Base-by-base conservation (phyloP, 2,888 invertebrate genomes). In the Drosophila yooni region DNA sequence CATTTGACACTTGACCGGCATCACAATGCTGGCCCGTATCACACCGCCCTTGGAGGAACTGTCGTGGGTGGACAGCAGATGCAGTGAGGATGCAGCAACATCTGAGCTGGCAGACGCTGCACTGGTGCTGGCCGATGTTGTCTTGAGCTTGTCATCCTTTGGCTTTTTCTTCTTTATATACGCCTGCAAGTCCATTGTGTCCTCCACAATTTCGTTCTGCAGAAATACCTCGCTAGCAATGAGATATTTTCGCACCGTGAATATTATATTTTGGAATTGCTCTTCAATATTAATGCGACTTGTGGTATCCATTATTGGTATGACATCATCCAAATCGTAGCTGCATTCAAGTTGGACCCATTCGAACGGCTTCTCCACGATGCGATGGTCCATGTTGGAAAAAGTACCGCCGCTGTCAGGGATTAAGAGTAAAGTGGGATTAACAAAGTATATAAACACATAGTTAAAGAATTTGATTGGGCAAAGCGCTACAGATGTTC, bases 311-410 rank as follows among this genome's bases (percentile, higher is more conserved):
- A 95, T 93, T 29, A 97, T 95, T 60, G 96, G 95, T 91, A 96
- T 96, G 18, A 96, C 93, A 83, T 96, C 95, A 93, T 97, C 96
- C 91, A 98, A 94, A 82, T 96, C 96, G 89, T 96, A 95, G 83
- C 95, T 95, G 78, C 97, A 96, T 88, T 97, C 96, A 31, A 98
- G 92, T 77, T 95, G 94, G 81, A 96, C 95, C 97, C 97, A 98
- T 76, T 95, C 96, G 29, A 95, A 95, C 2, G 94, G 92, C 90
- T 96, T 95, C 0, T 95, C 94, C 81, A 96, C 94, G 91, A 96
- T 96, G 91, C 97, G 97, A 94, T 96, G 96, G 31, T 98, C 97
- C 33, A 95, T 96, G 13, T 96, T 95, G 79, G 96, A 43, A 95
- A 94, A 89, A 1, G 87, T 86, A 53, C 91, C 91, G 13, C 92